Evolutionary conservation across 2,797 vertebrate genomes (phyloP), one percentile per base, ranked within the genome.

Genomic region (Xyrichtys novacula): DNA sequence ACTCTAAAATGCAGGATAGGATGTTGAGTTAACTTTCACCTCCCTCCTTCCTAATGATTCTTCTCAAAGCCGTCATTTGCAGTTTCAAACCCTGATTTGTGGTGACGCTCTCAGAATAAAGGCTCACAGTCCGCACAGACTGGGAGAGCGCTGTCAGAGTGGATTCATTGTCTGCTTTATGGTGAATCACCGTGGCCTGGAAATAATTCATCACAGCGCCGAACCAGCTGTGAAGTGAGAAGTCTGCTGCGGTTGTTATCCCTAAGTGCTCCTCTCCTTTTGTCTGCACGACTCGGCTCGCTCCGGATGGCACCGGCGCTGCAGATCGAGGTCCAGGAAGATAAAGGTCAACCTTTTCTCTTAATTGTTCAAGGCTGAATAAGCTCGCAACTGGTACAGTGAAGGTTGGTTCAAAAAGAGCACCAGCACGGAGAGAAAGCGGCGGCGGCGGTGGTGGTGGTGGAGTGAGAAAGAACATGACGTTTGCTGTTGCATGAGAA

Each of bases 131-230:
- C n/a, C n/a, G 47, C 48, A 15, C 49, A 74, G 66, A 39, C 52
- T 63, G 42, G 8, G 57, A 64, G 58, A 63, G 42, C 67, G 70
- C 83, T 87, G 84, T 89, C 80, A 80, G 73, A 77, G 70, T 55
- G 49, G 73, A 84, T 89, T 88, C 80, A 85, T 83, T 82, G 75
- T 74, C 65, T 71, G 62, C 66, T 70, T 68, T 71, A 79, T 55
- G 71, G 84, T 71, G 85, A 86, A 84, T 84, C 80, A 70, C 80
- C 43, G 9, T n/a, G 44, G 65, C 71, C 70, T 76, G 65, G 75
- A 86, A 90, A 87, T 88, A 85, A 91, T 91, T 88, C 68, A 86
- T 90, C 82, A 88, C 74, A 84, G 85, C 29, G 29, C 68, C 31
- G 67, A 88, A 87, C 79, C 82, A 87, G 80, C 87, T 88, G 59